Evolutionary conservation across 2,113 vertebrate species (phyloP), one percentile per base, ranked within the genome.

Genomic region (Euleptes europaea): DNA sequence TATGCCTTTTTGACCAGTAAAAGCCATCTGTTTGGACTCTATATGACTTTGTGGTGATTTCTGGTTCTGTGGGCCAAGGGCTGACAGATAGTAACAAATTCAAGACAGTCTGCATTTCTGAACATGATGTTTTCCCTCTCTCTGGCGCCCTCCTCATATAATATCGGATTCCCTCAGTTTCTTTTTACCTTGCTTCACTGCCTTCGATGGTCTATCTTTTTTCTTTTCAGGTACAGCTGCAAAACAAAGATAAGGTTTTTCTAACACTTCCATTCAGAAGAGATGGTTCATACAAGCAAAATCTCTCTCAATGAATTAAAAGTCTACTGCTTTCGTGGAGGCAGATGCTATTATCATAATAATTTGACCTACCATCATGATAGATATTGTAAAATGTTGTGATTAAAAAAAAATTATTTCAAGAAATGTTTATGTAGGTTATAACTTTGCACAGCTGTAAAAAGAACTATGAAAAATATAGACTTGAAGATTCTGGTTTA

Each of bases 101-200:
- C 86, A 92, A 93, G 89, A 44, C 90, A 88, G 92, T 89, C 66
- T 7, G 54, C 80, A 78, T 94, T 67, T 93, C 80, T 92, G 89
- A 90, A 85, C 84, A 70, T 87, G 84, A 89, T 66, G 40, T 42
- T 86, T 91, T 90, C 51, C 80, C 51, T 51, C 91, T 89, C 84
- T 90, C 94, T 91, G 69, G 92, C 49, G 33, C 35, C 54, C 19
- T 54, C 11, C n/a, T 78, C 60, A 94, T 83, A 92, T 67, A 92
- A 88, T 1, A 1, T 74, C 84, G 92, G 69, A 3, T 65, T 40
- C 44, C 44, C 93, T 93, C 90, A 84, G 84, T 92, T 92, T 71
- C 47, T 90, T 91, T 94, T 95, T 96, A 96, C 96, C 96, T 95
- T 94, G 93, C 75, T 92, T 91, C 82, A 86, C 60, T 88, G 89